Base-by-base conservation (phyloP, 2,113 vertebrate species). In the Indicator indicator region DNA sequence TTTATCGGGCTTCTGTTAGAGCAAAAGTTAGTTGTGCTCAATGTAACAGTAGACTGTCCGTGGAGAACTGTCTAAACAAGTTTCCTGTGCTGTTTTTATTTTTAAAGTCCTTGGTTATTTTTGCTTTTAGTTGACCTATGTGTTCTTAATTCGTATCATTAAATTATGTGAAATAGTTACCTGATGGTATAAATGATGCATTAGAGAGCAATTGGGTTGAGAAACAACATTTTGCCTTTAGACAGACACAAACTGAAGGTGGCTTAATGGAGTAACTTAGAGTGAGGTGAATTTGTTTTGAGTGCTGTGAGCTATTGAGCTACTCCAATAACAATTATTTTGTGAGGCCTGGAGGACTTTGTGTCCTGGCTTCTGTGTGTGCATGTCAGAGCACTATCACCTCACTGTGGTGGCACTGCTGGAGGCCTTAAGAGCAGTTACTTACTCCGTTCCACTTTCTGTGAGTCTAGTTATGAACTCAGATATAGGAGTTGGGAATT, bases 161-260 rank as follows among this genome's bases (percentile, higher is more conserved):
- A 9, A 56, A 17, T 11, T 16, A 14, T 11, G 7, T 68, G 36
- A 44, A 26, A 32, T 48, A 50, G 5, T 16, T 1, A 27, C 24
- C 65, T 0, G 1, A 8, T 64, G 9, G 42, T 84, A 18, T 2
- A 70, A 59, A 18, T 36, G 4, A 3, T 42, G 6, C 0, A 1
- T 63, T 86, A 52, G 30, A 52, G 52, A 69, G 20, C 14, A 52
- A 9, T 33, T 17, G 16, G 20, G 18, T 24, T 42, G 40, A 65
- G 36, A 54, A 84, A 15, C 27, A 3, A 11, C 15, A 11, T 48
- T 87, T 59, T 70, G 71, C n/a, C 30, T 5, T 7, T 21, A 80
- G 46, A 21, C 2, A 80, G 60, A 12, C 58, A 68, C 52, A 85
- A 85, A 32, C 8, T 32, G 30, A n/a, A 62, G 24, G 27, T 8